Conservation (phyloP, 2,888 invertebrate species). For the Pristionchus exspectatus region DNA sequence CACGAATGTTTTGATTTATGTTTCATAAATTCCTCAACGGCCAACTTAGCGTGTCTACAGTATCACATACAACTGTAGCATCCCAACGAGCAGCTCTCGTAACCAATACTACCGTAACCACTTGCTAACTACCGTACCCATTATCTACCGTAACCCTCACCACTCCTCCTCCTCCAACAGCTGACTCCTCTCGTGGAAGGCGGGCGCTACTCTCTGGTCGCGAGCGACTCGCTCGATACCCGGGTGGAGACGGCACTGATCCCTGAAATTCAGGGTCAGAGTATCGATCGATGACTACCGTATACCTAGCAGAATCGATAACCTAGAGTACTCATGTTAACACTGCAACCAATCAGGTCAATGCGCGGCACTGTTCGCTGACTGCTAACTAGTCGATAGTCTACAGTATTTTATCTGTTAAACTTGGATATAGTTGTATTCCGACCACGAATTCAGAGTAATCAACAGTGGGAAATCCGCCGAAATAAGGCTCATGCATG, state of each 20-base stretch:
- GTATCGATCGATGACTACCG: not conserved
- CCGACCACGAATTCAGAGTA: too few relatives aligned
- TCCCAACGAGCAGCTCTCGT: not conserved
- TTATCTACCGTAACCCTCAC: not conserved
- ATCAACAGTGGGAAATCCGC: too few relatives aligned
- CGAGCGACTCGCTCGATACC: not conserved
- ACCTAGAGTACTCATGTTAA: too few relatives aligned
- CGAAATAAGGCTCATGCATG: too few relatives aligned
- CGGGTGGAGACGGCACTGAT: not conserved
- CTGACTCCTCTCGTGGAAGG: not conserved
- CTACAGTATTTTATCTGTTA: too few relatives aligned
- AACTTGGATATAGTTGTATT: too few relatives aligned
- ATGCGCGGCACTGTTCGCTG: too few relatives aligned
- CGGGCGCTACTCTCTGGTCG: not conserved
- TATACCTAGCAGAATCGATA: too few relatives aligned
- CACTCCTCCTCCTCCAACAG: not conserved
- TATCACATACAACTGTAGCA: not conserved
- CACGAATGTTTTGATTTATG: not conserved
- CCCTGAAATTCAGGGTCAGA: too few relatives aligned
- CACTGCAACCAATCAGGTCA: too few relatives aligned
- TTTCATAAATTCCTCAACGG: not conserved
- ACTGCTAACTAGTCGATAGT: too few relatives aligned
- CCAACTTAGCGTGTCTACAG: too few relatives aligned
- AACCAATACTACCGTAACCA: not conserved
- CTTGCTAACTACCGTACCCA: not conserved